Evolutionary conservation across 1,140 invertebrate genomes (phyloP), one percentile per base, ranked within the genome.

Genomic region (Choristoneura fumiferana): DNA sequence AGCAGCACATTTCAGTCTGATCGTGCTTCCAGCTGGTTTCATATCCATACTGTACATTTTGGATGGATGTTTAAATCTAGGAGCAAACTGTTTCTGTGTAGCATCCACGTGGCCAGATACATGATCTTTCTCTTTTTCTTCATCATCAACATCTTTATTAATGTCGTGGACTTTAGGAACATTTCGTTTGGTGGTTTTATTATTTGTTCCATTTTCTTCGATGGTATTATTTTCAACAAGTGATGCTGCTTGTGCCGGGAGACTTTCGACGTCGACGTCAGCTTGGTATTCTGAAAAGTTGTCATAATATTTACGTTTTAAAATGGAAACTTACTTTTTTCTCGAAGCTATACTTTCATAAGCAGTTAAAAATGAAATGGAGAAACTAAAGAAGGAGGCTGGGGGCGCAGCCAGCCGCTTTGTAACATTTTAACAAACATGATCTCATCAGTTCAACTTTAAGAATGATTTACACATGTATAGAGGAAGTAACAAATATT

Each of bases 281-380:
- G 81, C 71, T 75, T 89, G 85, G 60, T 87, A 89, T 70, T 81
- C 89, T 90, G 71, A 15, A 74, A 78, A n/a, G n/a, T n/a, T n/a
- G n/a, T n/a, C n/a, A n/a, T n/a, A n/a, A n/a, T n/a, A n/a, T n/a
- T n/a, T n/a, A n/a, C n/a, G n/a, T n/a, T n/a, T 60, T 62, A 60
- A 64, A 63, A 52, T 54, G 45, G 38, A 9, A 5, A 29, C 2
- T 29, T 29, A 29, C 22, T 29, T 29, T 29, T n/a, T n/a, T n/a
- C n/a, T n/a, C n/a, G n/a, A n/a, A n/a, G n/a, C n/a, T n/a, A n/a
- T n/a, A n/a, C n/a, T n/a, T n/a, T n/a, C n/a, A n/a, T 29, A 29
- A 29, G 22, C 22, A 29, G 22, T 29, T 3, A 29, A 29, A 29
- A n/a, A n/a, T n/a, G n/a, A n/a, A n/a, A n/a, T n/a, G n/a, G n/a